Evolutionary conservation across 1,140 invertebrate species (phyloP), one percentile per base, ranked within the genome.

Genomic region (Thaumetopoea pityocampa): DNA sequence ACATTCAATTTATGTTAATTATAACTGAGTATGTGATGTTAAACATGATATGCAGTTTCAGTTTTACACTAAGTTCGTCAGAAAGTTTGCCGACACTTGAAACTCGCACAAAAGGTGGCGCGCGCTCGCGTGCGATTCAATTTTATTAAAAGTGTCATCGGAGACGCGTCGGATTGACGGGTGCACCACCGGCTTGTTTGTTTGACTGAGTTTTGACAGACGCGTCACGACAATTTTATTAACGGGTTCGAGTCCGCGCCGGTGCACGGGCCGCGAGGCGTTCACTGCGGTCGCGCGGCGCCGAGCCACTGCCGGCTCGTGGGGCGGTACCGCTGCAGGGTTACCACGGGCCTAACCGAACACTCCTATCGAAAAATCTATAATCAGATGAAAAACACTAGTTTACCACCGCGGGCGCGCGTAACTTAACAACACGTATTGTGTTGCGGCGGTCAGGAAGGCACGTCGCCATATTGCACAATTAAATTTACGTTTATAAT

Each of bases 171-270:
- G 51, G 34, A 44, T 56, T 52, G 64, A 63, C 61, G 53, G 49
- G 34, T 57, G n/a, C n/a, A n/a, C 53, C 48, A 20, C 29, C 37
- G 42, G 33, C 41, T 58, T 54, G 59, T 65, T 67, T 64, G 60
- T 58, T 67, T 44, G 47, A 50, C 46, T 53, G 50, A 59, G 48
- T 66, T 60, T 67, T 58, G 56, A 59, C 47, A 63, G 50, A 30
- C 55, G 51, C 52, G 47, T 62, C 53, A 59, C 69, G 65, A 57
- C 54, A 66, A 61, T 59, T 57, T 59, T 44, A 51, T 47, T 44
- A 38, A 43, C 34, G 51, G 51, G 40, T 37, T 51, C 19, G 11
- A 26, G 20, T 30, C 7, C n/a, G 6, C 27, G 15, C 23, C 33
- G 32, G 41, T 42, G 47, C 8, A 41, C 10, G 7, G 33, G 30